These are phyloP conservation scores for Agonopterix alstromeriana DNA, from an alignment of 2,888 invertebrate genomes.

Conservation along the genomic window DNA sequence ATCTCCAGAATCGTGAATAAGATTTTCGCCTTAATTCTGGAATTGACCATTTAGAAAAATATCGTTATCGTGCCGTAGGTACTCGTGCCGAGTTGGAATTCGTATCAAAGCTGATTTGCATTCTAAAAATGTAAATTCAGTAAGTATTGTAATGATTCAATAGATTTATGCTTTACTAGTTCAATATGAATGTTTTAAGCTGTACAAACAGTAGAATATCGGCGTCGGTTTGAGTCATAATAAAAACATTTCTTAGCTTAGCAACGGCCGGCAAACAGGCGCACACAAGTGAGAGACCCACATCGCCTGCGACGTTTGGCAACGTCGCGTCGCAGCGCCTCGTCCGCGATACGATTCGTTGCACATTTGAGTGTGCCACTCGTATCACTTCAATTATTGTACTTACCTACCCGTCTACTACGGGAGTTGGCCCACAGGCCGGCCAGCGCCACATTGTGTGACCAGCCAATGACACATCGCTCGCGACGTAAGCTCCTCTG, in stretches of 20 bases:
- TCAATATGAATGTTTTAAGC: too few relatives aligned
- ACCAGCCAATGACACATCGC: conserved; percentile 58
- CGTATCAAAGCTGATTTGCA: too few relatives aligned
- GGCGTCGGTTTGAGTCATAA: conserved; percentile 6
- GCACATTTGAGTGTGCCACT: conserved; percentile 43
- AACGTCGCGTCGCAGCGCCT: conserved; percentile 51
- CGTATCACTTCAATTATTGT: conserved; percentile 36
- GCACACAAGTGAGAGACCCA: conserved; percentile 28
- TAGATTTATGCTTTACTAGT: too few relatives aligned
- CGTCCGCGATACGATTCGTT: conserved; percentile 34
- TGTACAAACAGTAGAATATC: background rate
- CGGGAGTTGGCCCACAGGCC: conserved; percentile 29
- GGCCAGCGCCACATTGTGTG: conserved; percentile 19
- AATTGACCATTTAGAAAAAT: too few relatives aligned
- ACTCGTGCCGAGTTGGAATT: conserved; percentile 12
- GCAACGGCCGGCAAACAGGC: conserved; percentile 29
- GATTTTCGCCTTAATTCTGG: too few relatives aligned
- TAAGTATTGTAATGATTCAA: too few relatives aligned
- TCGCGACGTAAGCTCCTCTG: conserved; percentile 62
- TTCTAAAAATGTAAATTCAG: too few relatives aligned
- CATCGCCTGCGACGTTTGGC: conserved; percentile 44
- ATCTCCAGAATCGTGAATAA: too few relatives aligned
- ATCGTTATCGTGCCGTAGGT: conserved; percentile 26
- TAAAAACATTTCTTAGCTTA: conserved; percentile 34
- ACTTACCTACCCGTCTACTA: conserved; percentile 43